Conservation (phyloP, 2,113 vertebrate genomes). For the Macquaria ambigua region DNA sequence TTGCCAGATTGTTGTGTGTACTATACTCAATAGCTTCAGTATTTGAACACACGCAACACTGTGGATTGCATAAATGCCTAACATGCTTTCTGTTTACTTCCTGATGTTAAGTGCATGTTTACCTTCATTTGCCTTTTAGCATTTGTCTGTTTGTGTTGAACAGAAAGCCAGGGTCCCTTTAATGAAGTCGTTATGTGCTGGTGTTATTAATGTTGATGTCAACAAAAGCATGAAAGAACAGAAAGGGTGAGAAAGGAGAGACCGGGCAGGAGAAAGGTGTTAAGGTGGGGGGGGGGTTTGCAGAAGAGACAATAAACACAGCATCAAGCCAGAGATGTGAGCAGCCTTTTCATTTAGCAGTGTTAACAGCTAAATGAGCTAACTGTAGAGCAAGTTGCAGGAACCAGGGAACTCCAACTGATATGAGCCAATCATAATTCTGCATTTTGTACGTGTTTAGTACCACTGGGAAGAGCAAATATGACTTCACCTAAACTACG, state of each 20-base stretch:
- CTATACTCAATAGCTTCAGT: constrained; percentile 22
- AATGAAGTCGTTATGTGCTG: constrained; percentile 55
- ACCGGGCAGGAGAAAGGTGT: constrained; percentile 43
- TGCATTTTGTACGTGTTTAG: neutral
- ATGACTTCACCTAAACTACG: neutral
- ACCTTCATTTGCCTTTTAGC: constrained; percentile 48
- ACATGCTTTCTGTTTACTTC: constrained; percentile 37
- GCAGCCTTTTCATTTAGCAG: constrained; percentile 56
- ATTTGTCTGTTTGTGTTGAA: constrained; percentile 40
- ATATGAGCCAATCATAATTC: neutral
- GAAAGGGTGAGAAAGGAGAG: constrained; percentile 19
- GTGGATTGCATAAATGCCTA: constrained; percentile 26
- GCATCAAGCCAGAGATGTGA: constrained; percentile 42
- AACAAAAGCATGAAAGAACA: constrained; percentile 38
- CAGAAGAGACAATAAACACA: constrained; percentile 47
- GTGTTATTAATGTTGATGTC: constrained; percentile 53
- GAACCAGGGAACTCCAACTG: neutral
- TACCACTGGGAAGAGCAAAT: neutral
- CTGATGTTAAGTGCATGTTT: constrained; percentile 26
- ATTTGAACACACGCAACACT: neutral
- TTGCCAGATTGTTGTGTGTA: constrained; percentile 58
- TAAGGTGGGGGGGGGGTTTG: constrained; percentile 27
- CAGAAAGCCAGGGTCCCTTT: constrained; percentile 33
- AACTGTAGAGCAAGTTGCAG: constrained; percentile 21
- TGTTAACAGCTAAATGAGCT: constrained; percentile 46